Evolutionary conservation across 2,888 invertebrate genomes (phyloP).

Genomic region (Synanthedon vespiformis): DNA sequence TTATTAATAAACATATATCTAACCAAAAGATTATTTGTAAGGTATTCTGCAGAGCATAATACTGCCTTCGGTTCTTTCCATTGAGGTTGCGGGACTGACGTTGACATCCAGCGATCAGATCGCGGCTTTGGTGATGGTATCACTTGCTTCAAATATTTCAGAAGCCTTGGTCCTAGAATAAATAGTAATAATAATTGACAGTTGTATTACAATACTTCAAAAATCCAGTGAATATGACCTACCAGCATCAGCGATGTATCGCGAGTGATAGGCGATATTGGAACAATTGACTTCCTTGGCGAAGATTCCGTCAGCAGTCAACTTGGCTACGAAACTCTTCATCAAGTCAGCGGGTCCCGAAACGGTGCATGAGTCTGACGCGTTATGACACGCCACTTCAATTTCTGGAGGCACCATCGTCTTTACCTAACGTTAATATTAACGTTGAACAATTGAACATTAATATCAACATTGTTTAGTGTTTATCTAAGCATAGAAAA

Average conservation of each 20-base stretch:
- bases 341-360: conserved; percentile 85
- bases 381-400: conserved; percentile 90
- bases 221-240: conserved; percentile 1
- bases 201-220: not conserved
- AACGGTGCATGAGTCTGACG: conserved; percentile 86
- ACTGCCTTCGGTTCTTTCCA: conserved; percentile 78
- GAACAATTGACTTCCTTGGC: conserved; percentile 87
- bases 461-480: too few species aligned
- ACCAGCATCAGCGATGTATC: conserved; percentile 79
- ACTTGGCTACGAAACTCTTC: conserved; percentile 72
- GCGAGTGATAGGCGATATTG: conserved; percentile 91
- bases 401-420: conserved; percentile 79
- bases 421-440: conserved; percentile 49
- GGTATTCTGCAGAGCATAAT: conserved; percentile 86
- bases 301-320: conserved; percentile 80
- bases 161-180: conserved; percentile 71
- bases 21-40: conserved; percentile 84
- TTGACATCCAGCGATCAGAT: conserved; percentile 85
- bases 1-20: conserved; percentile 17
- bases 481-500: too few species aligned
- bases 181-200: too few species aligned
- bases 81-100: conserved; percentile 78
- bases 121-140: conserved; percentile 76
- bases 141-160: conserved; percentile 73
- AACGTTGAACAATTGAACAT: too few species aligned